Base-by-base conservation (phyloP, 2,113 vertebrate species). In the Progne subis region DNA sequence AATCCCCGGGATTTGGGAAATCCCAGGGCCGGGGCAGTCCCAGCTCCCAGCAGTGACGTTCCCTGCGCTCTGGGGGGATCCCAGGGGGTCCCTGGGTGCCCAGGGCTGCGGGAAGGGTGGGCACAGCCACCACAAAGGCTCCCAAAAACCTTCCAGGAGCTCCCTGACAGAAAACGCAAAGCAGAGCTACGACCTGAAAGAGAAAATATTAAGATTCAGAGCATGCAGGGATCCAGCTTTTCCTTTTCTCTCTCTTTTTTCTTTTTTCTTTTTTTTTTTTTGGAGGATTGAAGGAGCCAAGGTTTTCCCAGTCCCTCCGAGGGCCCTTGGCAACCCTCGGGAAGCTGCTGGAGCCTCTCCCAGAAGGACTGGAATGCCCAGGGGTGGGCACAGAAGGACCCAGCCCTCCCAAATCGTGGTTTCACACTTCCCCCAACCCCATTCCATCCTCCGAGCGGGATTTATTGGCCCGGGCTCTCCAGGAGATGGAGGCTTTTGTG, bases 401-500 rank as follows among this genome's bases (percentile, higher is more conserved):
- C 3, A 47, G 46, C 69, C 92, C 79, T 72, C 83, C 83, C 25
- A 2, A 43, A 47, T 53, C 43, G 56, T 3, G 79, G 31, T 65
- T 93, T 88, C 95, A 87, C 92, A 37, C 67, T 77, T 77, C 43
- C 47, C 57, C 44, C 41, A 39, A 71, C 43, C 59, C 72, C 85
- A 4, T 86, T 43, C 23, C 89, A 3, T 7, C 32, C 82, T 34
- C 85, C 12, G 31, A 60, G 84, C 39, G 55, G 88, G 95, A 97
- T 96, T 95, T 96, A 91, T 96, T 80, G 83, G 90, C 19, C 44
- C 72, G 4, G 60, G 47, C 81, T 94, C 85, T 59, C 44, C 15
- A 55, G 88, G 88, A 86, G 95, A 95, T 39, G 57, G 49, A 92
- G 69, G 91, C 90, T 95, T 96, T 96, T 94, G 89, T 95, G 87